Conservation (phyloP, 2,888 invertebrate species). For the Leistus spinibarbis region DNA sequence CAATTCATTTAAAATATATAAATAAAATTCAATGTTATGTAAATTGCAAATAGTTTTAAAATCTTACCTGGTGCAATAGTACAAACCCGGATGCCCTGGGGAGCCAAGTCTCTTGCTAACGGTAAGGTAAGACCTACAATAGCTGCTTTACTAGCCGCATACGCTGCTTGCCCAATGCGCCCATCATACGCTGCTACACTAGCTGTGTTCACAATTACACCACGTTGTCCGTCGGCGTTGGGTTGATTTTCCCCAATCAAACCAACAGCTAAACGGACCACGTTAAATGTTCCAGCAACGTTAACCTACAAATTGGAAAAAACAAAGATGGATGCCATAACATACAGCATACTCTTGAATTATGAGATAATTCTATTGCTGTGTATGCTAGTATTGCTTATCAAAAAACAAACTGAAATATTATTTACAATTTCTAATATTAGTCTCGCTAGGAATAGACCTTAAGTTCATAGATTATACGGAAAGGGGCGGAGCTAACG, state of each 20-base stretch:
- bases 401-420: too few species aligned
- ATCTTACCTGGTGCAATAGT: slow-evolving; percentile 84
- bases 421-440: too few species aligned
- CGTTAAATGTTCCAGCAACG: slow-evolving; percentile 91
- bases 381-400: too few species aligned
- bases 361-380: too few species aligned
- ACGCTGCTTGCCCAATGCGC: slow-evolving; percentile 93
- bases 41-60: too few species aligned
- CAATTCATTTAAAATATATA: too few species aligned
- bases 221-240: slow-evolving; percentile 83
- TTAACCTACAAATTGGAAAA: slow-evolving; percentile 80
- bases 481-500: too few species aligned
- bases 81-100: slow-evolving; percentile 78
- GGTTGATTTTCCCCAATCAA: slow-evolving; percentile 84
- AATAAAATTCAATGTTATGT: too few species aligned
- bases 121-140: slow-evolving; percentile 96
- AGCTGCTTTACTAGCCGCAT: slow-evolving; percentile 91
- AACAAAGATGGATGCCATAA: too few species aligned
- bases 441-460: too few species aligned
- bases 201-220: slow-evolving; percentile 94
- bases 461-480: too few species aligned
- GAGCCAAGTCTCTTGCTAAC: slow-evolving; percentile 87
- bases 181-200: slow-evolving; percentile 96
- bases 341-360: too few species aligned
- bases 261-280: slow-evolving; percentile 81